A percentile compares a stretch with the other conserved stretches of the same genome.
phyloP scores from a whole-genome alignment of 2,888 invertebrate genomes.

The Osmoderma eremita region DNA sequence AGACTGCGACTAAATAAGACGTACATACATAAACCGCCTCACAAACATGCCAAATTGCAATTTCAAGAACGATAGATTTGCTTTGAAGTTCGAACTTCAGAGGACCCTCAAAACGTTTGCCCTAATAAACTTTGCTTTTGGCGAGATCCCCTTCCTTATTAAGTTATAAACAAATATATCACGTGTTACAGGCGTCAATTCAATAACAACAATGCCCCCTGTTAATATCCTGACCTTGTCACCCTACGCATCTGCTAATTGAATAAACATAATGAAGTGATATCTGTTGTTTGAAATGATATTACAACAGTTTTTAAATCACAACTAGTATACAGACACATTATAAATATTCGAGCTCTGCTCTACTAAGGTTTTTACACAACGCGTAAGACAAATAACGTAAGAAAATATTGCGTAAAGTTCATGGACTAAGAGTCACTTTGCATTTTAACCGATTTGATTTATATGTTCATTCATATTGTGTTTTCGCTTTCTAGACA shows the following conservation, averaged over 20 bases:
- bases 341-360: background rate
- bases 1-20: too few relatives aligned
- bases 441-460: too few relatives aligned
- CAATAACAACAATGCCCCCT: background rate
- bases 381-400: background rate
- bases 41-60: too few relatives aligned
- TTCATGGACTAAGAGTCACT: too few relatives aligned
- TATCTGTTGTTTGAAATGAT: slow-evolving; percentile 5
- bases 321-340: background rate
- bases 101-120: background rate
- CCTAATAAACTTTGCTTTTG: background rate
- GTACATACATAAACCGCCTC: too few relatives aligned
- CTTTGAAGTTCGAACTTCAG: too few relatives aligned
- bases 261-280: background rate
- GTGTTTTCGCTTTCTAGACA: too few relatives aligned
- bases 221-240: slow-evolving; percentile 1
- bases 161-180: too few relatives aligned
- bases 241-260: background rate
- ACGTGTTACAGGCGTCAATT: too few relatives aligned
- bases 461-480: too few relatives aligned
- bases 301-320: slow-evolving; percentile 4
- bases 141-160: too few relatives aligned
- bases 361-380: slow-evolving; percentile 1
- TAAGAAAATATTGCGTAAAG: background rate
- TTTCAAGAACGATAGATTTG: too few relatives aligned